These are phyloP conservation scores for Cynaeus angustus DNA, from an alignment of 2,888 invertebrate species.

Conservation along the genomic window DNA sequence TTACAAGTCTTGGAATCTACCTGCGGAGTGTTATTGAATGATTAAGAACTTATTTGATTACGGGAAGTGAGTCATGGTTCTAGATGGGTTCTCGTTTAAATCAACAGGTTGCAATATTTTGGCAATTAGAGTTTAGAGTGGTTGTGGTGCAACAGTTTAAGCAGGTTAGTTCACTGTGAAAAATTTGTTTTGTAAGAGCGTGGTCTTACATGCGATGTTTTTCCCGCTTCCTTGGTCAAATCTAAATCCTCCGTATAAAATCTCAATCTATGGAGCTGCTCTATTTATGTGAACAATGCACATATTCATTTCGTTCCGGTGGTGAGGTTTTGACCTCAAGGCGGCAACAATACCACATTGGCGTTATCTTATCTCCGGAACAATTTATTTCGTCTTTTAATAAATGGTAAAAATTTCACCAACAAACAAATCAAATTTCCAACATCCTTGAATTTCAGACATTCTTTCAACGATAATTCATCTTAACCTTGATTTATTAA, in stretches of 20 bases:
- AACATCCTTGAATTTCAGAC: background rate
- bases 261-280: background rate
- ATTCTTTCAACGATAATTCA: constrained; percentile 3
- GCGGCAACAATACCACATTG: constrained; percentile 2
- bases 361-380: background rate
- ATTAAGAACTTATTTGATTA: constrained; percentile 38
- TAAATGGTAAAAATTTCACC: background rate
- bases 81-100: constrained; percentile 7
- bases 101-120: constrained; percentile 21
- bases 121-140: too few relatives aligned
- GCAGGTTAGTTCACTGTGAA: background rate
- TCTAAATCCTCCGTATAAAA: too few relatives aligned
- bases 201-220: too few relatives aligned
- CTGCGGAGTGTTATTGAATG: constrained; percentile 31
- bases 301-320: background rate
- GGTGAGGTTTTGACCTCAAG: constrained; percentile 1
- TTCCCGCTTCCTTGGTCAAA: too few relatives aligned
- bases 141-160: background rate
- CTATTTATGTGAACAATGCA: constrained; percentile 8
- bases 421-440: background rate
- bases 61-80: constrained; percentile 33
- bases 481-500: constrained; percentile 2
- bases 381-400: background rate
- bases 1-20: constrained; percentile 28
- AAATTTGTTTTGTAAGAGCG: background rate